Percentiles rank a stretch among this genome's conserved stretches.
Evolutionary conservation across 1,140 invertebrate species (phyloP).

Genomic region (Habropoda laboriosa): DNA sequence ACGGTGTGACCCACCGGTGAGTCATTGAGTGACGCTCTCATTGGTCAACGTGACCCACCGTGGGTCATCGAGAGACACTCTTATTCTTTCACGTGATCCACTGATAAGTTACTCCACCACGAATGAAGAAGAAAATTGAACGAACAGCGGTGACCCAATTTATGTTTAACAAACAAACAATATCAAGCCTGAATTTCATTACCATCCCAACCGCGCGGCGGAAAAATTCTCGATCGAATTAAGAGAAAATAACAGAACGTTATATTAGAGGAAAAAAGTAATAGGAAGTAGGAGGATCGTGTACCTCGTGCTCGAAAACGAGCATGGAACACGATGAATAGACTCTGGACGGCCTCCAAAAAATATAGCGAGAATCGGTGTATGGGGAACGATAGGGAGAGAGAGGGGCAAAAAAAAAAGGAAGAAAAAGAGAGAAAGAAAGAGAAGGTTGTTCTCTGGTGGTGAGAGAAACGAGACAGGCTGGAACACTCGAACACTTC

Average conservation of each 20-base stretch:
- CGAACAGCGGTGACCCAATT: no score
- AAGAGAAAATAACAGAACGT: not conserved
- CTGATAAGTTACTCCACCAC: no score
- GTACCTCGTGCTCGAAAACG: not conserved
- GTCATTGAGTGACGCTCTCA: no score
- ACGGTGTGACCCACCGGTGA: no score
- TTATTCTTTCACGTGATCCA: no score
- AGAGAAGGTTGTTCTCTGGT: constrained; percentile 27
- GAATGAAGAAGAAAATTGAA: no score
- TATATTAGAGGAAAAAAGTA: no score
- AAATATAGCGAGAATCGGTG: constrained; percentile 74
- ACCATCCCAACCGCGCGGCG: not conserved
- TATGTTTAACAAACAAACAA: no score
- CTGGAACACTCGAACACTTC: constrained; percentile 53
- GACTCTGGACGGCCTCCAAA: constrained; percentile 80
- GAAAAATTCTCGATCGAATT: not conserved
- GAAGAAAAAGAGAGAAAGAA: constrained; percentile 57
- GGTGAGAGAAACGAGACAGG: constrained; percentile 31
- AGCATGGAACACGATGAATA: constrained; percentile 75
- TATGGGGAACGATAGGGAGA: constrained; percentile 55
- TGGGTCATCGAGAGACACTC: no score
- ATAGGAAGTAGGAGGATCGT: not conserved
- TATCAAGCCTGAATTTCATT: no score
- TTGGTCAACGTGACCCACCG: no score
- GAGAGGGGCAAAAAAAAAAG: constrained; percentile 59